A percentile compares a stretch with the other conserved stretches of the same genome.
Evolutionary conservation across 2,113 vertebrate species (phyloP).

Genomic region (Cyanistes caeruleus): DNA sequence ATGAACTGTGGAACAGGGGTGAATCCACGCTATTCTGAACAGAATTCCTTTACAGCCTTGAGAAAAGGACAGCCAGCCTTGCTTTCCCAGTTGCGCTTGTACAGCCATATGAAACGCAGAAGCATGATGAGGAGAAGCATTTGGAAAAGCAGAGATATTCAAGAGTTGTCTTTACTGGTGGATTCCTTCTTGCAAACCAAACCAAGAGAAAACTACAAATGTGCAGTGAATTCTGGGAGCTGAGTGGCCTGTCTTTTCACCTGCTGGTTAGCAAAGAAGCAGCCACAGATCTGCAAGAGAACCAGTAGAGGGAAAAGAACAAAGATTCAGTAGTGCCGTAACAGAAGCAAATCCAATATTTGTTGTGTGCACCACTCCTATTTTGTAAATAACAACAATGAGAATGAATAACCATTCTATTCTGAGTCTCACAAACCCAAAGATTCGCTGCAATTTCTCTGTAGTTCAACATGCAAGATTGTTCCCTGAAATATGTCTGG

Average conservation of each 20-base stretch:
- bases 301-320: background rate
- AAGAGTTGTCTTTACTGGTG: background rate
- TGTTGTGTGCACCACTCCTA: background rate
- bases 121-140: background rate
- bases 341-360: background rate
- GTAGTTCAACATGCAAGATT: background rate
- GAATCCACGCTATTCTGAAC: background rate
- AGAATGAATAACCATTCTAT: background rate
- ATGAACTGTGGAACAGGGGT: background rate
- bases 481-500: background rate
- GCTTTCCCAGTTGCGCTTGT: background rate
- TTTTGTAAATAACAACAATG: background rate
- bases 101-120: background rate
- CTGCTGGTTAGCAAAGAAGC: background rate
- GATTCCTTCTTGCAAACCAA: background rate
- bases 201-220: background rate
- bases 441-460: background rate
- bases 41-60: background rate
- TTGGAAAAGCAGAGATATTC: background rate
- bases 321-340: background rate
- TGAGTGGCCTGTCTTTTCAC: background rate
- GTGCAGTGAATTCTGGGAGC: background rate
- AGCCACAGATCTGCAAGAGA: background rate
- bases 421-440: background rate
- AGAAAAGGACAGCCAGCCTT: background rate